Evolutionary conservation across 1,140 invertebrate genomes (phyloP), one percentile per base, ranked within the genome.

Genomic region (Melitaea cinxia): DNA sequence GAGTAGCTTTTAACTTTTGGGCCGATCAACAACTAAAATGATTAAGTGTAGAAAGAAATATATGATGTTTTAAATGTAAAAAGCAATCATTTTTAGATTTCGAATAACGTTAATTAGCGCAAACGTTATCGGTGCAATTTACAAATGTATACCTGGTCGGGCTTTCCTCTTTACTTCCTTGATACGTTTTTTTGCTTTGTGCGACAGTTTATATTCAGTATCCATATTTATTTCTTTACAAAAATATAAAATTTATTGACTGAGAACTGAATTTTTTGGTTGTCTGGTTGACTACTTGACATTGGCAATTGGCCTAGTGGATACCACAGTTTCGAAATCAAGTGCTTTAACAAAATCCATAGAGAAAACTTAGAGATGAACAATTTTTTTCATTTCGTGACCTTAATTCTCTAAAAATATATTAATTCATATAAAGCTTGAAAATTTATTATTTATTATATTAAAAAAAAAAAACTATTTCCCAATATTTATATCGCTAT

Each of bases 151-250:
- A 97, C 96, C 96, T 85, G 97, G 97, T 86, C 97, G 93, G 4
- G 97, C 96, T 92, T 96, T 96, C 66, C 93, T 92, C 90, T 98
- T 98, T 2, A 96, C 95, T 85, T 98, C 97, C 78, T 94, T 95
- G 58, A 97, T 96, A 63, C 96, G 93, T 91, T 96, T 97, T 71
- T 94, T 93, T 15, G 95, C 94, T 80, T 96, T 94, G 79, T 96
- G 94, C 72, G 95, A 94, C 82, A 96, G 68, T 81, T 94, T 93
- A 64, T 86, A 84, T 78, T 92, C 92, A 66, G 90, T 92, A 57
- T 89, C 88, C 92, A 93, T 93, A 37, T 19, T 54, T 61, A 53
- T 24, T 62, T 52, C n/a, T 9, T 30, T 66, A 66, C 10, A 66
- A 58, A 60, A 60, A 66, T 65, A 65, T 55, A 60, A 55, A 60